Conservation (phyloP, 2,888 invertebrate species). For the Ennomos quercinarius region DNA sequence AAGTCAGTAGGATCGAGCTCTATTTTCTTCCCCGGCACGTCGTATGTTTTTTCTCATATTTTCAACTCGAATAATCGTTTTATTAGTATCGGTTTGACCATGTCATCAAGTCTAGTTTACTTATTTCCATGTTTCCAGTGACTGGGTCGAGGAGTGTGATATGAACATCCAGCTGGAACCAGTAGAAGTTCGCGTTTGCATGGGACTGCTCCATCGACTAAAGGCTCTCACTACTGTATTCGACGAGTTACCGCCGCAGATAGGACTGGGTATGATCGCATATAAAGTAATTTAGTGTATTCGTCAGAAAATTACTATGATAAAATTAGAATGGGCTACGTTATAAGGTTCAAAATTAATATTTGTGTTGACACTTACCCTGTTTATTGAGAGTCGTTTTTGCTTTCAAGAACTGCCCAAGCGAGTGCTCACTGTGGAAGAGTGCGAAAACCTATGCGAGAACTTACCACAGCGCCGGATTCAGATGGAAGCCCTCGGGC, state of each 20-base stretch:
- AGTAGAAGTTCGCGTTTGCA: conserved; percentile 52
- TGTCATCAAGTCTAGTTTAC: too few relatives aligned
- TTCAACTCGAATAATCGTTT: too few relatives aligned
- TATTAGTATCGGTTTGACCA: too few relatives aligned
- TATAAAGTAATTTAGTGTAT: too few relatives aligned
- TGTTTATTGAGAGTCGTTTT: neutral
- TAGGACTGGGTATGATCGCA: too few relatives aligned
- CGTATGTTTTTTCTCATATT: too few relatives aligned
- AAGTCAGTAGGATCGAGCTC: too few relatives aligned
- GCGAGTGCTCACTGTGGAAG: conserved; percentile 71
- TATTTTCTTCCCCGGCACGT: too few relatives aligned
- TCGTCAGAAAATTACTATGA: too few relatives aligned
- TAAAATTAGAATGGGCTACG: too few relatives aligned
- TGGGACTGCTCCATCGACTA: conserved; percentile 65
- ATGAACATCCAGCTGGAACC: conserved; percentile 56
- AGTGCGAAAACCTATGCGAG: conserved; percentile 66
- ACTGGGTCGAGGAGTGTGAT: conserved; percentile 67
- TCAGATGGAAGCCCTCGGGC: conserved; percentile 47
- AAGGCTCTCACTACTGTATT: conserved; percentile 44
- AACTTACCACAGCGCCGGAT: conserved; percentile 66
- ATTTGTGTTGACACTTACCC: too few relatives aligned
- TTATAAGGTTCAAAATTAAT: too few relatives aligned
- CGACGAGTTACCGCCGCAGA: conserved; percentile 46
- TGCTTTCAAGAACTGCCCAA: conserved; percentile 50
- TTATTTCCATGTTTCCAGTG: conserved; percentile 50